Conservation (phyloP, 2,888 invertebrate genomes). For the Dascillus cervinus region DNA sequence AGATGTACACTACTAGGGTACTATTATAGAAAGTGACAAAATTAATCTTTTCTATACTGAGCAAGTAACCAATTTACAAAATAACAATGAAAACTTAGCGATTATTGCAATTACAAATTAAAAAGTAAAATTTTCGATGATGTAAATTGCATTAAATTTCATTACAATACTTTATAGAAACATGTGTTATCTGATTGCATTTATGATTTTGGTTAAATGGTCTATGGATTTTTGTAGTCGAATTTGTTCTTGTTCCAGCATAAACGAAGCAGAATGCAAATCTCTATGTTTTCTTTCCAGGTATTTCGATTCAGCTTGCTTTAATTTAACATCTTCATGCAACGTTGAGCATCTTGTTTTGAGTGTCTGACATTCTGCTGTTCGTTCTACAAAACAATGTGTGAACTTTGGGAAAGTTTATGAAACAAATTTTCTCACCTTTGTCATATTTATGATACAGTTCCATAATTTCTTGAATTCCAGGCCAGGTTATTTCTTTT, state of each 20-base stretch:
- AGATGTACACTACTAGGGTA: no score
- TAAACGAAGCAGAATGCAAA: constrained; percentile 31
- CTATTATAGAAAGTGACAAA: no score
- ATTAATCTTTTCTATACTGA: no score
- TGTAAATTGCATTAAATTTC: background rate
- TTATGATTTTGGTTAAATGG: constrained; percentile 35
- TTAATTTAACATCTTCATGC: constrained; percentile 45
- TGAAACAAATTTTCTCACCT: constrained; percentile 38
- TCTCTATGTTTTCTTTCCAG: constrained; percentile 34
- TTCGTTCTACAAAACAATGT: constrained; percentile 39
- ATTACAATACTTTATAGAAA: constrained; percentile 6
- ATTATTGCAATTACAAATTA: no score
- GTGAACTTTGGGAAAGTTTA: background rate
- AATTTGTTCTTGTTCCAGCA: constrained; percentile 32
- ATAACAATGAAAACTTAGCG: no score
- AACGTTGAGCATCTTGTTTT: constrained; percentile 44
- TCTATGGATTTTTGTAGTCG: constrained; percentile 34
- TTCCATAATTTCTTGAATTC: constrained; percentile 44
- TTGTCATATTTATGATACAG: constrained; percentile 48
- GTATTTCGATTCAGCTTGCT: constrained; percentile 43
- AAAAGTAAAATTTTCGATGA: no score
- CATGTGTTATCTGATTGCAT: constrained; percentile 38
- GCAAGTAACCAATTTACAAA: no score
- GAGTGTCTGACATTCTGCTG: constrained; percentile 43
- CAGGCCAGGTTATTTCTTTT: constrained; percentile 40